Percentiles rank a stretch among this genome's conserved stretches.
Conservation (phyloP, 1,140 invertebrate species). For the Psix sp. region DNA sequence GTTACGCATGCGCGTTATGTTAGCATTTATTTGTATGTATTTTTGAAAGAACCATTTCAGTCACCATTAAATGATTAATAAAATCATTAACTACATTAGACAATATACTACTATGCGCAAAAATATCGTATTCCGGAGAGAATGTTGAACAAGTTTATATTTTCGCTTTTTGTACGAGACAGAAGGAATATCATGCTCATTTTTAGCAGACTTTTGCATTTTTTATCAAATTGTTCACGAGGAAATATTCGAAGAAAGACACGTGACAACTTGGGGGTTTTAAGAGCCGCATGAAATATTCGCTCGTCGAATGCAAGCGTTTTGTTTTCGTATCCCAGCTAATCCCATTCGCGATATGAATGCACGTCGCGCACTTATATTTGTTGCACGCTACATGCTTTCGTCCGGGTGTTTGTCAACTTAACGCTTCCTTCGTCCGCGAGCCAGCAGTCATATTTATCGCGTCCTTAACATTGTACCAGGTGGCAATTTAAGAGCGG, state of each 20-base stretch:
- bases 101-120: too few relatives aligned
- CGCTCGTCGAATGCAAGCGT: slow-evolving; percentile 46
- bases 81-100: too few relatives aligned
- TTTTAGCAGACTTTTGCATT: slow-evolving; percentile 22
- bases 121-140: too few relatives aligned
- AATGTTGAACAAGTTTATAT: too few relatives aligned
- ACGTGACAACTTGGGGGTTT: slow-evolving; percentile 33
- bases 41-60: too few relatives aligned
- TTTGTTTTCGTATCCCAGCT: slow-evolving; percentile 50
- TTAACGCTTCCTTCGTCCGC: slow-evolving; percentile 25
- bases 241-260: slow-evolving; percentile 24
- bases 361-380: slow-evolving; percentile 31
- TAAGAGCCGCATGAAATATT: slow-evolving; percentile 50
- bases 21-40: too few relatives aligned
- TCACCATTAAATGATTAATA: too few relatives aligned
- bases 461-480: slow-evolving; percentile 41
- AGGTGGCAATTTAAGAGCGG: slow-evolving; percentile 43
- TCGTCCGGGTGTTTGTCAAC: slow-evolving; percentile 37
- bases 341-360: slow-evolving; percentile 38
- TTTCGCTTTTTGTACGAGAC: too few relatives aligned
- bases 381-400: slow-evolving; percentile 6
- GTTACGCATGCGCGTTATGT: slow-evolving; percentile 10
- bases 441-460: slow-evolving; percentile 44
- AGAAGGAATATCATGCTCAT: slow-evolving; percentile 36
- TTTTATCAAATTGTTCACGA: slow-evolving; percentile 46